Percentiles rank a stretch among this genome's conserved stretches.
Conservation (phyloP, 2,797 vertebrate species). For the Gorsachius magnificus region DNA sequence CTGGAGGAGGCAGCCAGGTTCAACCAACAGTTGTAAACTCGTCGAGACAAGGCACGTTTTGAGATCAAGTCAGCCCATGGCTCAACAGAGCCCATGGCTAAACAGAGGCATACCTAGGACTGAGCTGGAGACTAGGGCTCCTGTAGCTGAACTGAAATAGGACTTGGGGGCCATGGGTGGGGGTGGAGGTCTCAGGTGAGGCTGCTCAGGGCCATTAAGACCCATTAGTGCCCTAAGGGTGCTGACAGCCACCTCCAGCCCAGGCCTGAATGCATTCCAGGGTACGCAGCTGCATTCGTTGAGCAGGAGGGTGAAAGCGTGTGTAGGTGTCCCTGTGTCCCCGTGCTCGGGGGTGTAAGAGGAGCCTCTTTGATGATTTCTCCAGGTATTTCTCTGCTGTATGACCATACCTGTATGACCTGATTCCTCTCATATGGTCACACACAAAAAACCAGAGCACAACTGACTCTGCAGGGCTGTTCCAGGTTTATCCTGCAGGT, state of each 20-base stretch:
- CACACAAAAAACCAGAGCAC: not conserved
- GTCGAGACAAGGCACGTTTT: fast-evolving
- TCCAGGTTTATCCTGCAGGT: not conserved
- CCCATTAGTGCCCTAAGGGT: not conserved
- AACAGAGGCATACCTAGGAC: not conserved
- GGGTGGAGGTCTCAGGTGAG: not conserved
- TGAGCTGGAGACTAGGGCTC: fast-evolving
- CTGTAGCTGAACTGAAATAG: not conserved
- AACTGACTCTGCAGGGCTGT: not conserved
- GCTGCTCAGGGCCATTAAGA: not conserved
- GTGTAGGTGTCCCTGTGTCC: fast-evolving
- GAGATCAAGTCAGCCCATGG: not conserved
- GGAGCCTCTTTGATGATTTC: not conserved
- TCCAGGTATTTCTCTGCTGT: not conserved
- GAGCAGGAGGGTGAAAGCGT: not conserved
- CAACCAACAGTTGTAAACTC: not conserved
- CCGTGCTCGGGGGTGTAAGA: fast-evolving
- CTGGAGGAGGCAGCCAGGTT: not conserved
- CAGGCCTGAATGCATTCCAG: too few species aligned
- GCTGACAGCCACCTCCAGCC: not conserved
- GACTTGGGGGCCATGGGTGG: not conserved
- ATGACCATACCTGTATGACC: fast-evolving
- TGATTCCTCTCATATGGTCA: not conserved
- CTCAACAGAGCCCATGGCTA: fast-evolving
- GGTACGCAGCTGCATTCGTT: not conserved